A percentile compares a stretch with the other conserved stretches of the same genome.
These are phyloP conservation scores for Prietella phreatophila DNA, from an alignment of 2,113 vertebrate species.

Conservation along the genomic window DNA sequence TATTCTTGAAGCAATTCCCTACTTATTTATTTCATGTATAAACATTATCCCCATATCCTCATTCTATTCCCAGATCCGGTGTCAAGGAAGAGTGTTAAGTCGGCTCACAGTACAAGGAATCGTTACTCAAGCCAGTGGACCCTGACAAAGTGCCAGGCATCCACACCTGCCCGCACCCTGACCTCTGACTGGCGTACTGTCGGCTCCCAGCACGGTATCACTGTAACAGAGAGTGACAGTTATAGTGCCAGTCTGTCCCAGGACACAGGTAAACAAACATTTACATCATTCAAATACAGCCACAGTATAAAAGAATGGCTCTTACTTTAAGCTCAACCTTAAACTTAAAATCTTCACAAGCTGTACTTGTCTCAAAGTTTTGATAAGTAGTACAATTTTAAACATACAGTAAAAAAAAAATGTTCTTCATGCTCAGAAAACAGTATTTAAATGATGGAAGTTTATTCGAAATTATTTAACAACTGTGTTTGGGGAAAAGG, in stretches of 20 bases:
- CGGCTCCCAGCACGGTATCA: constrained; percentile 96
- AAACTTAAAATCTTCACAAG: background rate
- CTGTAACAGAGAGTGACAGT: constrained; percentile 96
- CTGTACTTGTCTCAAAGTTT: background rate
- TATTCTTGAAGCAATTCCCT: background rate
- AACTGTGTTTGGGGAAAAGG: background rate
- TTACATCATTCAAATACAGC: background rate
- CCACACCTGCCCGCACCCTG: constrained; percentile 91
- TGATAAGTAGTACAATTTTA: background rate
- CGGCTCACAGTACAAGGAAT: constrained; percentile 92
- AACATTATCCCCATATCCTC: background rate
- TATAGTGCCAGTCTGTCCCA: constrained; percentile 98
- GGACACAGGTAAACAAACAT: constrained; percentile 83
- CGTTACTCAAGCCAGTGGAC: constrained; percentile 99
- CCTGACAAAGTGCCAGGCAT: constrained; percentile 95
- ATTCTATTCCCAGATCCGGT: constrained; percentile 80
- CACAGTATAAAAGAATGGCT: background rate
- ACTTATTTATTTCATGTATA: background rate
- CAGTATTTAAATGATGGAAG: background rate
- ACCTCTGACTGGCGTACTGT: constrained; percentile 97
- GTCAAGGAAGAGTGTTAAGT: constrained; percentile 94
- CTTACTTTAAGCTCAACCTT: background rate
- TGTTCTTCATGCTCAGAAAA: background rate
- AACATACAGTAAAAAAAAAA: background rate
- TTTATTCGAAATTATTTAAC: background rate